Evolutionary conservation across 2,113 vertebrate genomes (phyloP), one percentile per base, ranked within the genome.

Genomic region (Malurus alboscapulatus): DNA sequence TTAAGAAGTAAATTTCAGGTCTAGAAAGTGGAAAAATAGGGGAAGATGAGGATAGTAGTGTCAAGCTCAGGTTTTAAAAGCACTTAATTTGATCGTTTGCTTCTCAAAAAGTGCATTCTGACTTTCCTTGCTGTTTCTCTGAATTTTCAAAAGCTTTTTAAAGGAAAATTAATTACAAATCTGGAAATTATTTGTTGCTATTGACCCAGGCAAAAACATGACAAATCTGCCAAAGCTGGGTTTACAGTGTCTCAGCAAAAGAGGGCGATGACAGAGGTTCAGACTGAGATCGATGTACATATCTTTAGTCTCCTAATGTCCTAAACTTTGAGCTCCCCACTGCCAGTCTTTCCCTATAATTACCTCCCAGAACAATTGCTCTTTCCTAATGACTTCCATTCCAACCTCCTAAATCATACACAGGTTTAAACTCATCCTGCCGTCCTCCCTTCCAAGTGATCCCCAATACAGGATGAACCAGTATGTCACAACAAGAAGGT

Each of bases 301-400:
- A n/a, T 85, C 55, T 77, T 86, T 26, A 32, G 19, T 80, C 88
- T 89, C 59, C 40, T 57, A 22, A 22, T 29, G 30, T 86, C 72
- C 61, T 86, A 80, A 94, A 59, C 63, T 85, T 62, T 27, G 18
- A 66, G 84, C 71, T 94, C 65, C 30, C 18, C 30, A 73, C n/a
- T 4, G 2, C 66, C 63, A 74, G n/a, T 40, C 71, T 87, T 94
- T 74, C 44, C 58, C 27, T 89, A 2, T 80, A 86, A 69, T 79
- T 85, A 61, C 53, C 57, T 91, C 69, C 57, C 57, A 72, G 62
- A 90, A 89, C 45, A 92, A 91, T 87, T 84, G 58, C 48, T 87
- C 59, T 83, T 95, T 80, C 81, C 87, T 91, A 81, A 93, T 47
- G 2, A 91, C 78, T 95, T 93, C 93, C 93, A 95, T 95, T 96